A percentile compares a stretch with the other conserved stretches of the same genome.
These are phyloP conservation scores for Cydia amplana DNA, from an alignment of 1,140 invertebrate species.

Conservation along the genomic window DNA sequence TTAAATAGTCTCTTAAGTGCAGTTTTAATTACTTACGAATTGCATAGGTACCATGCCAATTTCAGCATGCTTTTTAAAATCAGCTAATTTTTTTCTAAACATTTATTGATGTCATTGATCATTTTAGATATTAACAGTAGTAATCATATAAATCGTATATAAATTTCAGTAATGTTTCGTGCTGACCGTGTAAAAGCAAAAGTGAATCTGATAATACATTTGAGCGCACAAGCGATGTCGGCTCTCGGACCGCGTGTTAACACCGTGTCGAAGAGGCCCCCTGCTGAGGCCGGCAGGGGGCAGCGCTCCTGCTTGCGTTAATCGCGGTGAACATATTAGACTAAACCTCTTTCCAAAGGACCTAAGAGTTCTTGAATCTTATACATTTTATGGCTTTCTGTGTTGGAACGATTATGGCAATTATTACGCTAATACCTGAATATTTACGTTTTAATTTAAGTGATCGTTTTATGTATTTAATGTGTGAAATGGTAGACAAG, in stretches of 20 bases:
- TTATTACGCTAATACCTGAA: neutral
- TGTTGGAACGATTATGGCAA: neutral
- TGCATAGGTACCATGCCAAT: no score
- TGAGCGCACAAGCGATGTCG: neutral
- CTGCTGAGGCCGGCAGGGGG: constrained; percentile 58
- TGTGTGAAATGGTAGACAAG: neutral
- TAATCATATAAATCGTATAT: no score
- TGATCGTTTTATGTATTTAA: neutral
- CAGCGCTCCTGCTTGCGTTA: constrained; percentile 57
- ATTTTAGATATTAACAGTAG: no score
- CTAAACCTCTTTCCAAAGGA: neutral
- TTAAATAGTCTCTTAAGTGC: no score
- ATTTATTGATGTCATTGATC: no score
- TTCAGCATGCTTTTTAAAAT: no score
- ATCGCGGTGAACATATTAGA: constrained; percentile 51
- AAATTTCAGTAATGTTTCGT: no score
- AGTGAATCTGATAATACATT: neutral
- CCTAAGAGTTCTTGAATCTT: neutral
- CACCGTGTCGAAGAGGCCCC: constrained; percentile 47
- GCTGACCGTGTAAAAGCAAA: neutral
- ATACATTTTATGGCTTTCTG: neutral
- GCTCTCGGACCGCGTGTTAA: constrained; percentile 38
- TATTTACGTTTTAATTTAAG: neutral
- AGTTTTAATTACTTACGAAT: no score
- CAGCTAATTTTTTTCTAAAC: no score